A percentile compares a stretch with the other conserved stretches of the same genome.
phyloP scores from a whole-genome alignment of 2,113 vertebrate species.

The Ondatra zibethicus region DNA sequence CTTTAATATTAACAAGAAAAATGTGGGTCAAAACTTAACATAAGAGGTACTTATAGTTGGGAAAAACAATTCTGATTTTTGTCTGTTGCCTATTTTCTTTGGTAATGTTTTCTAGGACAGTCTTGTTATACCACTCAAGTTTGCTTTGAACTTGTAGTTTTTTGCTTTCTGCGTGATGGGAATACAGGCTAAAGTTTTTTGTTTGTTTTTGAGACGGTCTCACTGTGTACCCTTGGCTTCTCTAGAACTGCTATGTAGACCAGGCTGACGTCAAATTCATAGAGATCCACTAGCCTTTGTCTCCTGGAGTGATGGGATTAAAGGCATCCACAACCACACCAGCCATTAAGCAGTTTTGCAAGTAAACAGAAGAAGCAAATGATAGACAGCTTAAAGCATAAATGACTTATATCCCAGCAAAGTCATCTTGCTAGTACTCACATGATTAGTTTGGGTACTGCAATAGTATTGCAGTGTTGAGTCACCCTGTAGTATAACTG shows the following conservation, averaged over 20 bases:
- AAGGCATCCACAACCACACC: neutral
- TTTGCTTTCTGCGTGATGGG: neutral
- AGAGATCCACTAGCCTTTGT: neutral
- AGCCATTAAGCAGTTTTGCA: neutral
- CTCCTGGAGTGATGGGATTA: neutral
- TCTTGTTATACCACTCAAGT: neutral
- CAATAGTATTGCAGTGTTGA: conserved; percentile 9
- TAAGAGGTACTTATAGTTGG: neutral
- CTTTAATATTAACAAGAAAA: conserved; percentile 51
- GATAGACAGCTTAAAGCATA: neutral
- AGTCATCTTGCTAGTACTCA: neutral
- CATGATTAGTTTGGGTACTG: conserved; percentile 19
- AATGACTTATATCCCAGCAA: conserved; percentile 2
- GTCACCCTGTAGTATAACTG: neutral
- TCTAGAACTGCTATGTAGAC: neutral
- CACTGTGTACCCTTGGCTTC: neutral
- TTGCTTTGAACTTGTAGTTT: neutral
- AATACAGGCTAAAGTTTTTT: neutral
- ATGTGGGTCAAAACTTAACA: neutral
- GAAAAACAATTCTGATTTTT: neutral
- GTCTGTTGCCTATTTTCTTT: neutral
- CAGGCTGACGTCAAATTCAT: neutral
- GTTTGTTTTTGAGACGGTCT: neutral
- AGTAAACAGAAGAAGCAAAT: conserved; percentile 26
- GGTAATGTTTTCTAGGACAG: neutral